Percentiles rank a stretch among this genome's conserved stretches.
Evolutionary conservation across 37 sponge, comb jelly and placozoan genomes (phyloP).

Genomic region (Bolinopsis microptera): DNA sequence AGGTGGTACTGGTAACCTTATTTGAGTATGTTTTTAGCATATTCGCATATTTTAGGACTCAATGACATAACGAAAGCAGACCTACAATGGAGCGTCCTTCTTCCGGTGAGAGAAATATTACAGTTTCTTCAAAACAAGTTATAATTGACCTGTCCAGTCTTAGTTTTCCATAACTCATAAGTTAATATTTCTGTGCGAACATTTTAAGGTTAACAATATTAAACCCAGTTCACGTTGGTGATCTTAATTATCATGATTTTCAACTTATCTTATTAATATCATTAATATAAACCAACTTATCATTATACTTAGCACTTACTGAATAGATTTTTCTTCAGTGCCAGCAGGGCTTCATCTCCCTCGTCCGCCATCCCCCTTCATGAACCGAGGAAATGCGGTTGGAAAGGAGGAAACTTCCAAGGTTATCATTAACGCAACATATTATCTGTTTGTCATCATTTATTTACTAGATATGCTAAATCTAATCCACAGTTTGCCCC

Average conservation of each 20-base stretch:
- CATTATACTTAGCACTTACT: too few species aligned
- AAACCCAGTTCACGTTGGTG: too few species aligned
- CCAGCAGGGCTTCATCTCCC: not conserved
- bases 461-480: too few species aligned
- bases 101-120: not conserved
- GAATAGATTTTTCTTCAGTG: not conserved
- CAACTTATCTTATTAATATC: too few species aligned
- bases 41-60: not conserved
- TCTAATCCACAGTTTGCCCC: too few species aligned
- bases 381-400: not conserved
- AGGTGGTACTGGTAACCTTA: too few species aligned
- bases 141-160: too few species aligned
- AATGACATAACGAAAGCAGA: not conserved
- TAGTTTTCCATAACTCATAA: too few species aligned
- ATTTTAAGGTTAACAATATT: not conserved
- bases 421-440: not conserved
- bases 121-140: not conserved
- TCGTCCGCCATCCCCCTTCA: slow-evolving; percentile 10
- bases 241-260: too few species aligned
- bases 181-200: not conserved
- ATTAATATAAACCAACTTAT: too few species aligned
- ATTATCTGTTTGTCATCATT: too few species aligned
- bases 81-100: not conserved
- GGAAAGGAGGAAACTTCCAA: slow-evolving; percentile 27
- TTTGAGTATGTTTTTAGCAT: too few species aligned